Percentiles rank a stretch among this genome's conserved stretches.
Evolutionary conservation across 2,797 vertebrate genomes (phyloP).

Genomic region (Muscicapa comitata): DNA sequence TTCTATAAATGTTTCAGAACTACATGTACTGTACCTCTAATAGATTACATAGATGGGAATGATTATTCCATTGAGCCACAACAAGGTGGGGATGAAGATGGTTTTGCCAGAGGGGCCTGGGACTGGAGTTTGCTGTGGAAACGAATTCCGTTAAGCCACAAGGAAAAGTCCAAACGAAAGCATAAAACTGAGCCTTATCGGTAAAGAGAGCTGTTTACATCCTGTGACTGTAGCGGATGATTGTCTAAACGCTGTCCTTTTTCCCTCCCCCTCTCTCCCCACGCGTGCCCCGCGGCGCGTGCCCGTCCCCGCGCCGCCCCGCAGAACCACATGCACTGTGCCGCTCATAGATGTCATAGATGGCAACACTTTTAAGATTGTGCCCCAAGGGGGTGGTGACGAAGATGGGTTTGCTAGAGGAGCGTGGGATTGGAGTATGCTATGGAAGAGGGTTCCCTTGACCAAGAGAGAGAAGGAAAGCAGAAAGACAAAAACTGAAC

Average conservation of each 20-base stretch:
- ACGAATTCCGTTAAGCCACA: constrained; percentile 90
- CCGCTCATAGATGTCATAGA: constrained; percentile 97
- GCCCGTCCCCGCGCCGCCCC: constrained; percentile 37
- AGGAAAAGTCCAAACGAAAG: constrained; percentile 92
- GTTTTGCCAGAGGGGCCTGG: constrained; percentile 97
- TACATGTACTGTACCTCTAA: constrained; percentile 95
- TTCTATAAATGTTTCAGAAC: constrained; percentile 90
- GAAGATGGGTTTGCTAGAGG: constrained; percentile 95
- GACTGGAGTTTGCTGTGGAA: constrained; percentile 99
- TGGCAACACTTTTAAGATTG: constrained; percentile 86
- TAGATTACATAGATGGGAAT: constrained; percentile 99
- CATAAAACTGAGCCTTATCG: constrained; percentile 95
- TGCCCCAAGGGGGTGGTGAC: constrained; percentile 95
- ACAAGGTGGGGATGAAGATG: constrained; percentile 98
- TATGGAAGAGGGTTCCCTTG: constrained; percentile 98
- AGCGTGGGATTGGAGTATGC: constrained; percentile 99
- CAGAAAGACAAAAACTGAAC: constrained; percentile 93
- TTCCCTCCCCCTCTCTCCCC: constrained; percentile 70
- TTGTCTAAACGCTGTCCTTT: constrained; percentile 75
- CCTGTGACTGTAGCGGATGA: constrained; percentile 29
- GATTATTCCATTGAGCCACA: constrained; percentile 97
- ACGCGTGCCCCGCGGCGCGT: too few relatives aligned
- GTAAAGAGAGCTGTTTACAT: constrained; percentile 80
- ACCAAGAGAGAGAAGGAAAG: constrained; percentile 86
- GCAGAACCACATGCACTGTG: constrained; percentile 96